Conservation (phyloP, 2,888 invertebrate genomes). For the Cheiracanthium punctorium region DNA sequence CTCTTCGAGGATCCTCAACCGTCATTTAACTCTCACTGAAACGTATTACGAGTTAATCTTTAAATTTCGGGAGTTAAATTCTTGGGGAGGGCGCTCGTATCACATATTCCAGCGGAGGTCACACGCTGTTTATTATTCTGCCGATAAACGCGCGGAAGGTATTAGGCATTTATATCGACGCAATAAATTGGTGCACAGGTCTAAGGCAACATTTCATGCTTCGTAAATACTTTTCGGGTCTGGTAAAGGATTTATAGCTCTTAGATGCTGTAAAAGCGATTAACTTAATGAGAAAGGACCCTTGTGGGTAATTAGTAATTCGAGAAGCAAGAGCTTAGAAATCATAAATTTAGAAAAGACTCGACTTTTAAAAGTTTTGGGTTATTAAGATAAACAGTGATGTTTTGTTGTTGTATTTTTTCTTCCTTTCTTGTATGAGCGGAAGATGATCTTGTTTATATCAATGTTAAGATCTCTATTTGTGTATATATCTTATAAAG, state of each 20-base stretch:
- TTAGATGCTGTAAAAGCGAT: constrained; percentile 15
- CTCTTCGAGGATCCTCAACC: not conserved
- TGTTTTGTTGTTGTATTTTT: too few relatives aligned
- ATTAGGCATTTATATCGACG: constrained; percentile 21
- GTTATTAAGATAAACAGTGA: not conserved
- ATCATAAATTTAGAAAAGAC: not conserved
- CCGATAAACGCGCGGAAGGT: constrained; percentile 13
- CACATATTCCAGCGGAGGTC: constrained; percentile 1
- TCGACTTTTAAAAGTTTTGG: not conserved
- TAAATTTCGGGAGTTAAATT: not conserved
- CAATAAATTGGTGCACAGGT: constrained; percentile 28
- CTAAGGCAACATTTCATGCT: constrained; percentile 16
- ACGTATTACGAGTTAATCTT: not conserved
- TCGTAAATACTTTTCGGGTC: not conserved
- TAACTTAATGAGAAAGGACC: constrained; percentile 33
- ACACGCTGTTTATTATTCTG: constrained; percentile 24
- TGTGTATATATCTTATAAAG: too few relatives aligned
- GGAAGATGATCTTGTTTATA: too few relatives aligned
- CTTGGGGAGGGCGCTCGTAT: not conserved
- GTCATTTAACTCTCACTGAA: not conserved
- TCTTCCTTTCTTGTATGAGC: too few relatives aligned
- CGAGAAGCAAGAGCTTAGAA: not conserved
- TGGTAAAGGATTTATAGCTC: constrained; percentile 17
- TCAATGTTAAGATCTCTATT: too few relatives aligned
- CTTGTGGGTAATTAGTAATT: constrained; percentile 51